Evolutionary conservation across 2,797 vertebrate genomes (phyloP), one percentile per base, ranked within the genome.

Genomic region (Sebastolobus alascanus): DNA sequence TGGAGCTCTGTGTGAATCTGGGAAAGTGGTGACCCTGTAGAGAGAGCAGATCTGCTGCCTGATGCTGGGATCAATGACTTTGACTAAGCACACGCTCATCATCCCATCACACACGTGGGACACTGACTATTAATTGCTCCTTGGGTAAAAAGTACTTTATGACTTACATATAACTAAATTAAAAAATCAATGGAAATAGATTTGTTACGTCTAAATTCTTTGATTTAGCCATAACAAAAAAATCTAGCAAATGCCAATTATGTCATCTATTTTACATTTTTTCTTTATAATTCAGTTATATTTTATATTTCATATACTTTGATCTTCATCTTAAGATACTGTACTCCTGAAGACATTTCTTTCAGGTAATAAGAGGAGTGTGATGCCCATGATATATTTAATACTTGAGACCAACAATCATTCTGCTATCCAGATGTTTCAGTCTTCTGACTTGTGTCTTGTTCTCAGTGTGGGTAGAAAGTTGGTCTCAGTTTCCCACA

Each of bases 61-160:
- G 67, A 85, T 87, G 75, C 69, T 88, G 61, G 52, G 81, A 89
- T 91, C 84, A 90, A 73, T 86, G 84, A 86, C 52, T 84, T 31
- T 90, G 64, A 88, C 69, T 54, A 73, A 84, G 61, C 85, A 90
- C 88, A 86, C n/a, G 16, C 52, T 84, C 22, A 68, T 77, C 71
- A 82, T 72, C 33, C 11, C 46, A 25, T 65, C 50, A 76, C 69
- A 85, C 38, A 65, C 38, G 4, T 38, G 35, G 11, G 12, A 14
- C 10, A 58, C 13, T 7, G 25, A 29, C 55, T 13, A 5, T 27
- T 12, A 14, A 16, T 14, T 58, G 1, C 25, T 14, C 29, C 25
- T 55, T 14, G 6, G 5, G 2, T 1, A 14, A 27, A 29, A 58
- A 27, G 6, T 58, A 8, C 25, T 1, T 13, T 46, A 16, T 6